These are phyloP conservation scores for Anhinga rufa DNA, from an alignment of 2,113 vertebrate species.

Conservation along the genomic window DNA sequence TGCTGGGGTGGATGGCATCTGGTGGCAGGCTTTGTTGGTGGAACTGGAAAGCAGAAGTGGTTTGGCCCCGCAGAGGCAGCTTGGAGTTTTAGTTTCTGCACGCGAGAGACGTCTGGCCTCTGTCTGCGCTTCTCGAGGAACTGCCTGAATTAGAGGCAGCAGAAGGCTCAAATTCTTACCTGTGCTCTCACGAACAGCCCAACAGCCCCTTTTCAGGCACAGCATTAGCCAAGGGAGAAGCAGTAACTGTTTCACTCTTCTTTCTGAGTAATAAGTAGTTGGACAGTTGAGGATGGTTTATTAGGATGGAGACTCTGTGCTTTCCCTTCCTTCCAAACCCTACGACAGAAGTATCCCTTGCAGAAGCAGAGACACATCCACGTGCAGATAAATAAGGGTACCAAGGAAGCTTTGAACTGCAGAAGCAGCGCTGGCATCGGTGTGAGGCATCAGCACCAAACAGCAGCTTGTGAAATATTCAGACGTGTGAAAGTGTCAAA, in stretches of 20 bases:
- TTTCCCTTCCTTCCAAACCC: neutral
- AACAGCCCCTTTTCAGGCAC: neutral
- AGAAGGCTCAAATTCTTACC: neutral
- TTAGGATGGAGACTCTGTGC: neutral
- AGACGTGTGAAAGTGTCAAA: neutral
- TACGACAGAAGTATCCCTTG: neutral
- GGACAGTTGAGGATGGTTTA: neutral
- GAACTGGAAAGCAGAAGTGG: neutral
- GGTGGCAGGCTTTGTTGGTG: neutral
- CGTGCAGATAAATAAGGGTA: neutral
- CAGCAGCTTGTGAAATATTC: neutral
- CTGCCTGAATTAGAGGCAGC: neutral
- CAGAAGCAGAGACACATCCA: neutral
- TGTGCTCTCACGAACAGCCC: neutral
- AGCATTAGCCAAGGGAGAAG: neutral
- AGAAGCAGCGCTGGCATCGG: neutral
- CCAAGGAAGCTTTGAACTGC: neutral
- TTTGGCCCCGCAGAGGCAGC: neutral
- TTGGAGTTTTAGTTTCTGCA: neutral
- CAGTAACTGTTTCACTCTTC: neutral
- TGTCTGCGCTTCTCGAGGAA: neutral
- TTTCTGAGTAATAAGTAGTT: neutral
- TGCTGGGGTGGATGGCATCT: neutral
- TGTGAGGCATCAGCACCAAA: neutral
- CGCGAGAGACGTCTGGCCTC: neutral